Base-by-base conservation (phyloP, 2,797 vertebrate genomes). In the Pristis pectinata region DNA sequence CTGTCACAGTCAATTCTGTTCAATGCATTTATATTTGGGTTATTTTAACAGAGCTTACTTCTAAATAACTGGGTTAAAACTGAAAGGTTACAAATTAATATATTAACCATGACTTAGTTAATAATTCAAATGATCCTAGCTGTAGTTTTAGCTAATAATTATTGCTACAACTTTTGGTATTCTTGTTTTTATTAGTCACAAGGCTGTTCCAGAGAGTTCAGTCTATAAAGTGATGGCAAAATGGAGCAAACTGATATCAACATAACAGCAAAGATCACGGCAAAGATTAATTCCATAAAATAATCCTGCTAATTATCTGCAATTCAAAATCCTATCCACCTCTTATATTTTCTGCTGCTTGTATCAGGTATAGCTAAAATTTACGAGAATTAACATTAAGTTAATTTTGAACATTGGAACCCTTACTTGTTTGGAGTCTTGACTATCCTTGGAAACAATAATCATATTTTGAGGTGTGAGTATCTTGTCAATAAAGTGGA, bases 401-500 rank as follows among this genome's bases (percentile, higher is more conserved):
- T 70, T 93, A 3, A 93, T 13, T 3, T 15, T 76, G 92, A 76
- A 76, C 27, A 94, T 56, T 76, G 27, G 15, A 56, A 92, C 41
- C 96, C 96, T 0, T 96, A 98, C 97, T 96, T 96, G 95, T 94
- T 95, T 85, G 82, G 59, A 95, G 1, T 95, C 95, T 1, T 41
- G 41, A 10, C 49, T 15, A 34, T 95, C 94, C 94, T 44, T 95
- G 10, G 96, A 95, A 24, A 96, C 95, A 44, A 96, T 87, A 80
- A 97, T 95, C 85, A 97, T 30, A 0, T 95, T 95, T 4, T 97
- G 94, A 2, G 98, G 98, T 83, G 97, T 94, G 87, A 99, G 97
- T 44, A 98, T 5, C 27, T 95, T 97, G 96, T 98, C 96, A 94
- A 99, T 98, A 95, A 98, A 94, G 15, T 99, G 98, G 95, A 99